Base-by-base conservation (phyloP, 2,113 vertebrate genomes). In the Podarcis cretensis region DNA sequence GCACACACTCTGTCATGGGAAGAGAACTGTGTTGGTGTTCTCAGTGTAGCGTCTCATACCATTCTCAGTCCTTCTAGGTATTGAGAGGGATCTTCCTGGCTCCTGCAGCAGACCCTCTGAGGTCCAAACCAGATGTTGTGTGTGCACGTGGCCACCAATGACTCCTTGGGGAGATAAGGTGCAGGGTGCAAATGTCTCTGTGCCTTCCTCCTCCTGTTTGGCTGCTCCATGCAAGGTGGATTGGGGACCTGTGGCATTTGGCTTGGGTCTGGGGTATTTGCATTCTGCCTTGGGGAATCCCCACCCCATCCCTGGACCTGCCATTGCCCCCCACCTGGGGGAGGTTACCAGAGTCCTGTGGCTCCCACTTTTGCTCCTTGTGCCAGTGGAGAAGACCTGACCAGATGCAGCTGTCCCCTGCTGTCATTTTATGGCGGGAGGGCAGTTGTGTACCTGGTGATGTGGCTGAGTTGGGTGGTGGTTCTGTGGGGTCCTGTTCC, bases 371-470 rank as follows among this genome's bases (percentile, higher is more conserved):
- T 32, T 32, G 6, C 13, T 20, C 54, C 16, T 80, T 4, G 21
- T n/a, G 30, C n/a, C 21, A 35, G 25, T 7, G 12, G 35, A 54
- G 82, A 10, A 2, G 65, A 63, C 14, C 3, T 57, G 3, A 30
- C 3, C 63, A 43, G 37, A 18, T 1, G 59, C 6, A 3, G 5
- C 3, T 9, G 59, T 13, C 5, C 20, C 2, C 9, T 76, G 18
- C 74, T 35, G 74, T 14, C 32, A 13, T 16, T n/a, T 20, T 75
- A 5, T 71, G 85, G 85, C 43, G 25, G 40, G 65, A 21, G 9
- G 32, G 79, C 59, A 3, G 0, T 78, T 80, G 35, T 80, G 40
- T 0, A 14, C 85, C 74, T 54, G 16, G 1, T 0, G 1, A 81
- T 63, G 59, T 54, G 48, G 2, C 48, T 54, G 69, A 12, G 16